Evolutionary conservation across 2,888 invertebrate genomes (phyloP), one percentile per base, ranked within the genome.

Genomic region (Tachina grossa): DNA sequence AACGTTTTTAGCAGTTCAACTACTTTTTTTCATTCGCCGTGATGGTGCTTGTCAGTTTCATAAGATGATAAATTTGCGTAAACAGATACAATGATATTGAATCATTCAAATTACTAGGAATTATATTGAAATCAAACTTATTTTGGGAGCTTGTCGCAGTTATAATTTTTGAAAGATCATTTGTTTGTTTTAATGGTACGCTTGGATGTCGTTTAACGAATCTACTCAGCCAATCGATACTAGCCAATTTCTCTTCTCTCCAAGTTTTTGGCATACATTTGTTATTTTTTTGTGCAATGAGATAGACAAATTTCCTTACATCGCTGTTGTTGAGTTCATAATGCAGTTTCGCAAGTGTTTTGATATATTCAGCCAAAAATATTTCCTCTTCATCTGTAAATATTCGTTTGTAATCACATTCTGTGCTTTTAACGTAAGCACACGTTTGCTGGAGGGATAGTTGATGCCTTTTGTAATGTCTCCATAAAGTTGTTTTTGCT

Each of bases 321-420:
- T 84, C 84, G 11, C 61, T 74, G 14, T 53, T 53, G 68, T 59
- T 22, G 1, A 84, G 68, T 22, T 53, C 80, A 66, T 79, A 84
- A 55, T 84, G 76, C 2, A 81, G 49, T 61, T 81, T 72, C 10
- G 80, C 80, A 39, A 84, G 66, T 31, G 80, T 81, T 49, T 84
- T 84, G 4, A 84, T 84, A 8, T 84, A 84, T 68, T 84, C 84
- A 9, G 80, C 80, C 22, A 84, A 68, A 59, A 84, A 84, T 63
- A 81, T 80, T 81, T 84, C 84, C n/a, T 84, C 84, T 55, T 84
- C 84, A 39, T 84, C 55, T 5, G 66, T 81, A 66, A 84, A 84
- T 53, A 76, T 71, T 53, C 55, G 71, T 22, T 57, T 63, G 22
- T 57, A 71, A 13, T 71, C 45, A 47, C 4, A 55, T 51, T 45